phyloP scores from a whole-genome alignment of 1,140 invertebrate genomes.

The Hycleus phaleratus region DNA sequence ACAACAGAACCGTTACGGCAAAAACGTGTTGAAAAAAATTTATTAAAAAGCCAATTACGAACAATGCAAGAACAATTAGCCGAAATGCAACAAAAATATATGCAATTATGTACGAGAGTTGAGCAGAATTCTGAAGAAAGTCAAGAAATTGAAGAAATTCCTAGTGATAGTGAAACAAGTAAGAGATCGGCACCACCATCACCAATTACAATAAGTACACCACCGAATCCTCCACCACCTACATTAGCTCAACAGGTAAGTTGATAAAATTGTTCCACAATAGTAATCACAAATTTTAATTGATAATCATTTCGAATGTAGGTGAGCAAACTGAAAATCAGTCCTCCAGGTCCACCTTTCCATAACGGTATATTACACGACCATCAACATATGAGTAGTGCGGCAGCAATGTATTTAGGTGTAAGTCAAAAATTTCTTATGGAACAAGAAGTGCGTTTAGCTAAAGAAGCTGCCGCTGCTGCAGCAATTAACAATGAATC shows the following conservation, averaged over 20 bases:
- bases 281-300: too few relatives aligned
- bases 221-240: constrained; percentile 46
- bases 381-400: constrained; percentile 54
- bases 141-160: constrained; percentile 63
- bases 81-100: constrained; percentile 85
- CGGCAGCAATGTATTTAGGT: constrained; percentile 67
- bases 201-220: constrained; percentile 50
- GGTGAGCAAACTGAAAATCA: constrained; percentile 63
- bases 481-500: constrained; percentile 41
- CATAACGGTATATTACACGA: constrained; percentile 47
- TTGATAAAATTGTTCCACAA: too few relatives aligned
- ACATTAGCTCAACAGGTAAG: constrained; percentile 53
- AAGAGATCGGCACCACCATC: constrained; percentile 51
- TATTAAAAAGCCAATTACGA: constrained; percentile 74
- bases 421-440: constrained; percentile 64
- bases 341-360: constrained; percentile 43
- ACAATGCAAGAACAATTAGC: constrained; percentile 83
- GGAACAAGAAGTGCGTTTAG: constrained; percentile 66
- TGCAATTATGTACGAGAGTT: constrained; percentile 76
- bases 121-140: constrained; percentile 63
- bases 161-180: constrained; percentile 57
- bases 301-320: too few relatives aligned
- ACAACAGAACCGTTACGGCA: constrained; percentile 69
- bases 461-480: constrained; percentile 54
- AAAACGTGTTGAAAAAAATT: constrained; percentile 76